Base-by-base conservation (phyloP, 2,113 vertebrate species). In the Eulemur macaco region DNA sequence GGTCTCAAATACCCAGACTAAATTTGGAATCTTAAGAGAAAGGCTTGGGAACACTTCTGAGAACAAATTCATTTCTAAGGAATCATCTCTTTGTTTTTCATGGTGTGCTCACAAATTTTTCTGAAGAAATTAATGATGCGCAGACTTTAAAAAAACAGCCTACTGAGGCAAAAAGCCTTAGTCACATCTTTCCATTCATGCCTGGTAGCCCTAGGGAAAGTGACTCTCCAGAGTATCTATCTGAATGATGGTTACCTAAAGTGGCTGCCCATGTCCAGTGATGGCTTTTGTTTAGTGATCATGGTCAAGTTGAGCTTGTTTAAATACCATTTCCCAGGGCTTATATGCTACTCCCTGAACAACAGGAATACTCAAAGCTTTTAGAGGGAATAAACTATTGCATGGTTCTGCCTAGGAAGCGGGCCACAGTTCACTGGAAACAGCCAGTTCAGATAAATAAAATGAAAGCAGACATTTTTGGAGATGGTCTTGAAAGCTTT, bases 401-500 rank as follows among this genome's bases (percentile, higher is more conserved):
- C 96, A 97, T 58, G 91, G 97, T 98, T 98, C 97, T 98, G 97
- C 95, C 97, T 97, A 96, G 93, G 97, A 98, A 98, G 97, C 96
- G 97, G 98, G 98, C 98, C 98, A 98, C 98, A 99, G 98, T 98
- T 98, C 98, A 99, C 98, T 98, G 98, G 97, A 99, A 99, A 97
- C 98, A 99, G 98, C 98, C 98, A 98, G 97, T 98, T 98, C 98
- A 97, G 97, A 98, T 98, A 99, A 99, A 98, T 98, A 98, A 99
- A 99, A 99, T 99, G 98, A 98, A 98, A 99, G 98, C 98, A 96
- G 99, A 99, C 99, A 96, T 99, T 98, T 98, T 98, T 98, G 95
- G 97, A 97, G 98, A 98, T 97, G 97, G 98, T 97, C 98, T 98
- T 99, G 99, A 99, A 99, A 99, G 99, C 99, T 99, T 99, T 99